A percentile compares a stretch with the other conserved stretches of the same genome.
These are phyloP conservation scores for Clitarchus hookeri DNA, from an alignment of 2,888 invertebrate genomes.

Conservation along the genomic window DNA sequence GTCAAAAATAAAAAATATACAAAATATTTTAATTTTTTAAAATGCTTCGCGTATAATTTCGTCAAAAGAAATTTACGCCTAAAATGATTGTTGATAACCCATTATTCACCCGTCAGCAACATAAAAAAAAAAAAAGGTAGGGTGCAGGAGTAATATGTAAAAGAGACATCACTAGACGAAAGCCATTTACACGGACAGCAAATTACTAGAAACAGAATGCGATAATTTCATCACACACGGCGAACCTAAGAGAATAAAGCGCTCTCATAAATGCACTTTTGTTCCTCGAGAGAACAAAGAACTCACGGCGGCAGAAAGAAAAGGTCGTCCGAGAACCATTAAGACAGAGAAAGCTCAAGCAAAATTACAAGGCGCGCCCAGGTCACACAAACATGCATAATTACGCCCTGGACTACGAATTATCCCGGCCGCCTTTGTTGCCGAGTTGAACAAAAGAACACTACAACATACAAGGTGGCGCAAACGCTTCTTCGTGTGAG, in stretches of 20 bases:
- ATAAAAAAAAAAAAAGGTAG: not conserved
- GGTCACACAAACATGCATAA: not conserved
- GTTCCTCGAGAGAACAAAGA: not conserved
- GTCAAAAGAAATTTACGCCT: no score
- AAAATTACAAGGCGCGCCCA: slow-evolving; percentile 3
- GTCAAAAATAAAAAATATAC: no score
- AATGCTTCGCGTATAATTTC: no score
- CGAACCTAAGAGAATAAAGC: not conserved
- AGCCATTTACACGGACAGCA: not conserved
- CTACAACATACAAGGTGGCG: not conserved
- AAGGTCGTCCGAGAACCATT: not conserved
- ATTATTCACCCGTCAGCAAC: not conserved
- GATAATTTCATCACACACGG: not conserved
- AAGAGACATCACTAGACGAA: not conserved
- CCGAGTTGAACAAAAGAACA: slow-evolving; percentile 4
- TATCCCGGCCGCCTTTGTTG: not conserved
- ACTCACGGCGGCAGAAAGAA: not conserved
- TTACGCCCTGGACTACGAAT: not conserved
- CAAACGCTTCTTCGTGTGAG: not conserved
- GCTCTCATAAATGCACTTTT: not conserved
- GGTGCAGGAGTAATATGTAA: not conserved
- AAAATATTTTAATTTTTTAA: no score
- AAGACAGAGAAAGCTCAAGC: not conserved
- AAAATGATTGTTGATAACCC: no score
- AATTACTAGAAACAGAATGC: not conserved